A percentile compares a stretch with the other conserved stretches of the same genome.
Conservation (phyloP, 1,140 invertebrate genomes). For the Leptopilina boulardi region DNA sequence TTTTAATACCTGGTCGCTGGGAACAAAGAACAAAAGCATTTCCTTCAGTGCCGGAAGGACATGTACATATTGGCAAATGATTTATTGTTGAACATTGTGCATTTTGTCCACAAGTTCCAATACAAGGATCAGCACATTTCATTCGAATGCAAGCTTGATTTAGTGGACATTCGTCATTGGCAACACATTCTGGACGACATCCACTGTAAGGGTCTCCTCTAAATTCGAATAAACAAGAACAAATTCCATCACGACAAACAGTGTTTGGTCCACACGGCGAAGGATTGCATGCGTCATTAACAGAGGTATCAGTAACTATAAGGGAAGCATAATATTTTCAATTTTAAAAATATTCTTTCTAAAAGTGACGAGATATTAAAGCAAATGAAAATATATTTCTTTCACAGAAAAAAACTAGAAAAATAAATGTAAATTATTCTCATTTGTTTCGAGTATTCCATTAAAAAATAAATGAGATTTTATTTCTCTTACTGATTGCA, state of each 20-base stretch:
- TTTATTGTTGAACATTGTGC: slow-evolving; percentile 85
- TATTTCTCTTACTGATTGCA: slow-evolving; percentile 58
- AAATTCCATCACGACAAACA: slow-evolving; percentile 82
- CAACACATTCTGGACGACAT: slow-evolving; percentile 84
- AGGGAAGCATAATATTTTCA: neutral
- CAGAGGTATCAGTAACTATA: slow-evolving; percentile 62
- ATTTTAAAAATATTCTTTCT: neutral
- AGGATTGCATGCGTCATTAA: slow-evolving; percentile 81
- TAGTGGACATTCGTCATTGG: slow-evolving; percentile 83
- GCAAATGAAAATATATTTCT: no score
- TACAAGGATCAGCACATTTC: slow-evolving; percentile 85
- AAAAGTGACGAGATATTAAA: neutral
- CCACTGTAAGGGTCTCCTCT: slow-evolving; percentile 85
- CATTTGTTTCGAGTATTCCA: no score
- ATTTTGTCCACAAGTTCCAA: slow-evolving; percentile 84
- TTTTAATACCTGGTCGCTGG: slow-evolving; percentile 45
- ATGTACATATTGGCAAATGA: slow-evolving; percentile 86
- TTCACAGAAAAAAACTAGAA: no score
- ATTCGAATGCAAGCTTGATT: slow-evolving; percentile 82
- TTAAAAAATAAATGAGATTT: neutral
- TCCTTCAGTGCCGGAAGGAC: slow-evolving; percentile 82
- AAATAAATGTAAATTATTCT: no score
- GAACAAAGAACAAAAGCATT: slow-evolving; percentile 82
- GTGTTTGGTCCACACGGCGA: slow-evolving; percentile 86
- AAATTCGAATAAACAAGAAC: slow-evolving; percentile 83